Base-by-base conservation (phyloP, 35 echinoderm and acorn worm genomes). In the Amphiura filiformis region DNA sequence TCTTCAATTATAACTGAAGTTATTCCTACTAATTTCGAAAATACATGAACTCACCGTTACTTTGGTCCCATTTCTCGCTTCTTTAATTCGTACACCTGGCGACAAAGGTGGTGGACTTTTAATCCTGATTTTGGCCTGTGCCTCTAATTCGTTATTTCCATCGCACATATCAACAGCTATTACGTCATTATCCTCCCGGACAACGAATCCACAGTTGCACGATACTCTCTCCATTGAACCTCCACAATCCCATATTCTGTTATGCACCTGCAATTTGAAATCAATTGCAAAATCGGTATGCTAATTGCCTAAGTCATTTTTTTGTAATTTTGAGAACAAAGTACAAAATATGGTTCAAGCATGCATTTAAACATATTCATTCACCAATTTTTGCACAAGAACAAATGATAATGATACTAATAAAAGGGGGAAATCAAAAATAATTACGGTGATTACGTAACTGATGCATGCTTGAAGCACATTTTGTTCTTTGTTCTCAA, bases 131-230 rank as follows among this genome's bases (percentile, higher is more conserved):
- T 92, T 84, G 11, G 90, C 82, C 36, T 84, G 65, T 15, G 92
- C 92, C 36, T 95, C 87, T 39, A 92, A 85, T 0, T 91, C 76
- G 26, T 70, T 70, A 31, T 87, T 88, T 28, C 96, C 96, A 17
- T 92, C 79, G 61, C 96, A 98, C 94, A 97, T 97, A 78, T 99
- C 96, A 1, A 99, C 93, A 9, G 96, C 92, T 22, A 99, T 95
- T 57, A 99, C 81, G 87, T 99, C 93, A 90, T 99, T 99, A 34
- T 95, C 93, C 84, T 99, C 96, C 56, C 93, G 82, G 38, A 87
- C 96, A 64, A 94, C 96, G 78, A 99, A 99, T 2, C 96, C 96
- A 78, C 96, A 99, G 82, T 92, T 99, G 76, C 96, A 99, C 0
- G 96, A 99, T 23, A 95, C 90, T 61, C 80, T 81, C 22, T 99